Conservation (phyloP, 2,888 invertebrate species). For the Leptinotarsa haldemani region DNA sequence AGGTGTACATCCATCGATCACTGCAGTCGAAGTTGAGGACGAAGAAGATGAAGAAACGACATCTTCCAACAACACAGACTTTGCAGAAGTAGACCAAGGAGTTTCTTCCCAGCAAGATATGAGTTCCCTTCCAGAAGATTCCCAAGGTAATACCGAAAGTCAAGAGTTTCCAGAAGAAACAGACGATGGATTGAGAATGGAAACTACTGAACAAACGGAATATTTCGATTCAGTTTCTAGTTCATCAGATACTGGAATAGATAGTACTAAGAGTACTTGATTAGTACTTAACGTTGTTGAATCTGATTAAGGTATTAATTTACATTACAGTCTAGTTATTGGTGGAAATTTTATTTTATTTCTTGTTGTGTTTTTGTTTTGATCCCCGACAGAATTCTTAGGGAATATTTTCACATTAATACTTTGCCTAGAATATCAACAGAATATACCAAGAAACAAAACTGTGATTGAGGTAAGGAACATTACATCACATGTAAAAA, state of each 20-base stretch:
- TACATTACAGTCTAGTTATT: slow-evolving; percentile 1
- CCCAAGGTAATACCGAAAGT: slow-evolving; percentile 16
- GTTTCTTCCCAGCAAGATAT: slow-evolving; percentile 50
- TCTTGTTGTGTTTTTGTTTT: background rate
- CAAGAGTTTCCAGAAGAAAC: slow-evolving; percentile 17
- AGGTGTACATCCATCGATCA: slow-evolving; percentile 63
- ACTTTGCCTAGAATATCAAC: no score
- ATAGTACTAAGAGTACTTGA: slow-evolving; percentile 14
- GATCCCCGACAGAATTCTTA: no score
- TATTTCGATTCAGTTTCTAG: slow-evolving; percentile 49
- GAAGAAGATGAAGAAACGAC: slow-evolving; percentile 49
- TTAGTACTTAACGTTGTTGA: background rate
- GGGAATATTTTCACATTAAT: no score
- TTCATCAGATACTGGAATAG: slow-evolving; percentile 30
- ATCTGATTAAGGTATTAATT: slow-evolving; percentile 1
- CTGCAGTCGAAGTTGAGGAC: slow-evolving; percentile 58
- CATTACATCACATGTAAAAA: no score
- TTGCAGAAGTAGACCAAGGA: slow-evolving; percentile 52
- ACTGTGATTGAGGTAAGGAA: no score
- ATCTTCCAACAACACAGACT: slow-evolving; percentile 50
- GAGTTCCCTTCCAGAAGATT: slow-evolving; percentile 52
- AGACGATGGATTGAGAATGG: slow-evolving; percentile 8
- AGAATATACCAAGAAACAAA: no score
- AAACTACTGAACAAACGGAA: slow-evolving; percentile 33
- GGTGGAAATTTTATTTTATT: background rate